phyloP scores from a whole-genome alignment of 2,113 vertebrate species.

The Agelaius phoeniceus region DNA sequence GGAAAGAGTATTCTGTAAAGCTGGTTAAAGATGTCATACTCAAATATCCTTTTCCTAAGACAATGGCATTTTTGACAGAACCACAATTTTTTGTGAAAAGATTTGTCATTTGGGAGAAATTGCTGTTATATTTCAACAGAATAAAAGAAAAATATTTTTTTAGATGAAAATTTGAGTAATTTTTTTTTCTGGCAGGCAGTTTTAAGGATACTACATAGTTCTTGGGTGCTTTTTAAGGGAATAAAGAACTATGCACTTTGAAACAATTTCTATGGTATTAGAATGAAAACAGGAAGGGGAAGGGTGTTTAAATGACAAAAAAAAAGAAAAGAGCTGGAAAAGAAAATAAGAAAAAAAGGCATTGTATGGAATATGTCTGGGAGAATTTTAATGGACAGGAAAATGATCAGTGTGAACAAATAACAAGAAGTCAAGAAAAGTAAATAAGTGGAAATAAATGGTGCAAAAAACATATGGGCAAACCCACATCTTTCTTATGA shows the following conservation, averaged over 20 bases:
- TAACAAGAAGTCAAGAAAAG: not conserved
- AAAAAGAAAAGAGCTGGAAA: not conserved
- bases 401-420: not conserved
- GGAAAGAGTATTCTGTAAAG: not conserved
- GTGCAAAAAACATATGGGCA: not conserved
- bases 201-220: not conserved
- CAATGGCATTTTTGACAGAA: not conserved
- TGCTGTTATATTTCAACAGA: not conserved
- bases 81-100: not conserved
- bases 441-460: not conserved
- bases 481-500: not conserved
- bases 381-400: not conserved
- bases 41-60: not conserved
- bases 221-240: not conserved
- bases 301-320: not conserved
- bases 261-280: not conserved
- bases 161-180: not conserved
- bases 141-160: not conserved
- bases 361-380: not conserved
- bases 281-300: not conserved
- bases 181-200: not conserved
- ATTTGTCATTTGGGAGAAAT: not conserved
- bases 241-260: not conserved
- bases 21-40: not conserved
- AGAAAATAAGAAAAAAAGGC: not conserved